Percentiles rank a stretch among this genome's conserved stretches.
These are phyloP conservation scores for Arion vulgaris DNA, from an alignment of 1,140 invertebrate genomes.

Conservation along the genomic window DNA sequence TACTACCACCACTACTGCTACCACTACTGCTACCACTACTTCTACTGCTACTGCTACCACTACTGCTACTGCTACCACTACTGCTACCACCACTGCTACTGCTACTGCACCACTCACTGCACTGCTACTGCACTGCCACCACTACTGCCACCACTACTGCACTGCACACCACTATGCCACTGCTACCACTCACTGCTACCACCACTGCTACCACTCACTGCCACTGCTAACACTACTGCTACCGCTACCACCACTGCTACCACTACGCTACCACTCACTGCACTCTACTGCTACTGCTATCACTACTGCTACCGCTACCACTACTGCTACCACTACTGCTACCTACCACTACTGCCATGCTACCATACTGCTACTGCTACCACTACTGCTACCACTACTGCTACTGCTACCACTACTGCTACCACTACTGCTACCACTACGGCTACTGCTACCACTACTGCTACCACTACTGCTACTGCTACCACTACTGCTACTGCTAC, in stretches of 20 bases:
- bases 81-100: neutral
- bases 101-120: neutral
- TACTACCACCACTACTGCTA: neutral
- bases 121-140: neutral
- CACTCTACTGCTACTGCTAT: neutral
- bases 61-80: neutral
- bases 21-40: neutral
- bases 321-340: neutral
- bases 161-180: neutral
- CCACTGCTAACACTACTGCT: neutral
- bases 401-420: neutral
- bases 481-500: neutral
- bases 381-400: constrained; percentile 5
- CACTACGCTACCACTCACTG: neutral
- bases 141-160: neutral
- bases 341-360: neutral
- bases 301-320: neutral
- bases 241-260: neutral
- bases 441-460: neutral
- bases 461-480: neutral
- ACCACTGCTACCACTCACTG: neutral
- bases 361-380: neutral
- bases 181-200: neutral
- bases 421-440: too few species aligned
- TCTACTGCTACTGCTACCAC: neutral